Base-by-base conservation (phyloP, 2,888 invertebrate species). In the Lymantria dispar region DNA sequence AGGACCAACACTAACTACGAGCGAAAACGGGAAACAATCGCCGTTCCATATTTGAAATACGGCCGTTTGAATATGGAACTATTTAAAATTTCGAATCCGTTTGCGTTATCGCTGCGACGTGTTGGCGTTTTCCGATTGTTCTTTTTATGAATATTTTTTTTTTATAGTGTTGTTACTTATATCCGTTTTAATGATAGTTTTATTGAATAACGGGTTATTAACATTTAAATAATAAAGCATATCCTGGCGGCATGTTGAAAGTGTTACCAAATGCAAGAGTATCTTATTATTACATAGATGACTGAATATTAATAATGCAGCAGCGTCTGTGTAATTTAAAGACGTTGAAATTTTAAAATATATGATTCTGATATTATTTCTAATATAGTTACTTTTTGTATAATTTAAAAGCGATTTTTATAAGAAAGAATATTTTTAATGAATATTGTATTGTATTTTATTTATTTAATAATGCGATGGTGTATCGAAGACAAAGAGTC, bases 41-140 rank as follows among this genome's bases (percentile, higher is more conserved):
- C 61, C 74, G 77, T 82, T 81, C 89, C 90, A 90, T 90, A 88
- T 90, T 86, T 82, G 88, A 86, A 86, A 83, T 80, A n/a, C 77
- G 74, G 74, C 76, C 68, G 80, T 87, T 86, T 84, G 83, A 85
- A 85, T 85, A 87, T 87, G 84, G 86, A 87, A 89, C 88, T 91
- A 89, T 90, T 91, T 91, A 87, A 89, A 89, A 90, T 90, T 89
- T 90, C 83, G 90, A 89, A 89, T 88, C 87, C 89, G 90, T 90
- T 64, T 88, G 84, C 85, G 87, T 88, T 90, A 89, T 88, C 85
- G 90, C 75, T 65, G 77, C 74, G 79, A 88, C 89, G 88, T 87
- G 89, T 81, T 82, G 83, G 83, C 84, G 81, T 86, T 87, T 85
- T 81, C 80, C 84, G 83, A 87, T 87, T 87, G 88, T 87, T 85